Percentiles rank a stretch among this genome's conserved stretches.
Conservation (phyloP, 2,888 invertebrate species). For the Pseudococcus longispinus region DNA sequence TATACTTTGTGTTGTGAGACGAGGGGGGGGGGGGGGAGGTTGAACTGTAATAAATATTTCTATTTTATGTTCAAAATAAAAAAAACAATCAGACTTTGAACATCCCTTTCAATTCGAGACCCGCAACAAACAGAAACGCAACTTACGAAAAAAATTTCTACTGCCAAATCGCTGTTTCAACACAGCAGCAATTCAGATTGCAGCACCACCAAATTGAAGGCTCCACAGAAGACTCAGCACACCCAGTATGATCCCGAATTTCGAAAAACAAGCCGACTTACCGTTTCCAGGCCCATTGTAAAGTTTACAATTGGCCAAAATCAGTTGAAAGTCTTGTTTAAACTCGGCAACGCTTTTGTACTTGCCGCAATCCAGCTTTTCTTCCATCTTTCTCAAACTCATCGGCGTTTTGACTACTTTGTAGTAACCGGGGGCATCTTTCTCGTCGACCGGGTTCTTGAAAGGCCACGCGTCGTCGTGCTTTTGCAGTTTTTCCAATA, state of each 20-base stretch:
- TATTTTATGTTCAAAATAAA: too few relatives aligned
- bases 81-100: too few relatives aligned
- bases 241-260: background rate
- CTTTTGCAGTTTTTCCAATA: conserved; percentile 83
- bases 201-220: too few relatives aligned
- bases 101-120: too few relatives aligned
- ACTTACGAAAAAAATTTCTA: too few relatives aligned
- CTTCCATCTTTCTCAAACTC: conserved; percentile 88
- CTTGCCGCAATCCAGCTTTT: conserved; percentile 80
- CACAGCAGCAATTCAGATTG: too few relatives aligned
- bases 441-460: conserved; percentile 89
- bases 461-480: conserved; percentile 96
- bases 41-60: too few relatives aligned
- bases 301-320: conserved; percentile 89
- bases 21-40: too few relatives aligned
- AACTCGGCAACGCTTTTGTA: conserved; percentile 82
- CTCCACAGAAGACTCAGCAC: too few relatives aligned
- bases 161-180: too few relatives aligned
- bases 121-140: too few relatives aligned
- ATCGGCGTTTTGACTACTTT: conserved; percentile 76
- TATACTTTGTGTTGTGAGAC: too few relatives aligned
- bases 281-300: conserved; percentile 95
- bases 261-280: conserved; percentile 63
- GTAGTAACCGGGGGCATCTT: conserved; percentile 68
- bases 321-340: conserved; percentile 86